Base-by-base conservation (phyloP, 2,113 vertebrate genomes). In the Platichthys stellatus region DNA sequence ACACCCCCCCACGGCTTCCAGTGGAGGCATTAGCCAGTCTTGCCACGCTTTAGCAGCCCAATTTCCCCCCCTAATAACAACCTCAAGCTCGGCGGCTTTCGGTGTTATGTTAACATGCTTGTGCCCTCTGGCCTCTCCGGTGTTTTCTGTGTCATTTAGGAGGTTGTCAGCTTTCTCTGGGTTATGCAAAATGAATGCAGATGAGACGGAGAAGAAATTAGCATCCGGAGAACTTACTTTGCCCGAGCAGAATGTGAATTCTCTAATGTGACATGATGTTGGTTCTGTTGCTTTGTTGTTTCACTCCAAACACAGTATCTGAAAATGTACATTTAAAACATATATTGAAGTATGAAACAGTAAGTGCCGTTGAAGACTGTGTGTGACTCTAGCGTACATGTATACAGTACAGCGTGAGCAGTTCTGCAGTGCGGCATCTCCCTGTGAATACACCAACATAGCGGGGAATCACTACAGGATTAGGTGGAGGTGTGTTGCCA, bases 141-240 rank as follows among this genome's bases (percentile, higher is more conserved):
- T 21, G 5, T n/a, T 69, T 21, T 38, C 21, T 49, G 35, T 80
- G 64, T 40, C 45, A 45, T 75, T 68, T 24, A 53, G 24, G 2
- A 28, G 35, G 17, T 56, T 63, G 15, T 53, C 68, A 28, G 62
- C 21, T 72, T 23, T 49, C 79, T 80, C 3, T 6, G 2, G 66
- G 57, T 80, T 60, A 17, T 72, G 54, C 66, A 60, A 20, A 73
- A 54, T 38, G 8, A 63, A 76, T 54, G 13, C 40, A 28, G 20
- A 77, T 18, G 3, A 74, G 47, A 18, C 10, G 3, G 45, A 21
- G 61, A 28, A 51, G 14, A 49, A 45, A 67, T 71, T 31, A 2
- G 35, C 53, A 45, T 78, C 23, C 5, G 0, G 15, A 4, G 45
- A 40, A 45, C 3, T 63, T n/a, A 23, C 2, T 61, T 45, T 51